Evolutionary conservation across 1,140 invertebrate genomes (phyloP).

Genomic region (Drosophila triauraria): DNA sequence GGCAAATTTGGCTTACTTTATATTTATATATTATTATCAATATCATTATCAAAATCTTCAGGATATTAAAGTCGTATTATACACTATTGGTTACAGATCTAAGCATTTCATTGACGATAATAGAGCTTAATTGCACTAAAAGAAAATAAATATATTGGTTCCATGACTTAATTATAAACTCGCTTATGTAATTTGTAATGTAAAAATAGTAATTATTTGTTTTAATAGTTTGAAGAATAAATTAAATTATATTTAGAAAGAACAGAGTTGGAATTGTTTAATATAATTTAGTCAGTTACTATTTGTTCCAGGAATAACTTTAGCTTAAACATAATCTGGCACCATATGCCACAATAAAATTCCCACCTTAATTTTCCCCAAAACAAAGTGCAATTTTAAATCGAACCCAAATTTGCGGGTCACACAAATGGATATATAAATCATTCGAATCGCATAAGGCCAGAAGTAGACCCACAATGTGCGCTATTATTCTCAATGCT

Average conservation of each 20-base stretch:
- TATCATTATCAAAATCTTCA: no score
- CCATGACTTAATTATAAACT: no score
- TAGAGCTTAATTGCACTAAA: no score
- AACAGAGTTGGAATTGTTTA: not conserved
- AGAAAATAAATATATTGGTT: no score
- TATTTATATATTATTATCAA: no score
- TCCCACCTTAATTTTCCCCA: not conserved
- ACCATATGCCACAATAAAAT: not conserved
- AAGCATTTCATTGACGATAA: no score
- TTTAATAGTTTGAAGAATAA: no score
- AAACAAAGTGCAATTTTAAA: conserved; percentile 1
- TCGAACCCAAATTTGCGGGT: not conserved
- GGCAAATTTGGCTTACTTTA: no score
- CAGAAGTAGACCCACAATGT: conserved; percentile 30
- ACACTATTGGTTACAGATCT: no score
- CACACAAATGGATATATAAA: conserved; percentile 36
- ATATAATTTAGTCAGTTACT: not conserved
- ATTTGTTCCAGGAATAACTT: not conserved
- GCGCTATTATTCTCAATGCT: conserved; percentile 30
- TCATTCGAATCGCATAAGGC: conserved; percentile 29
- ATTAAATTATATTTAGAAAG: not conserved
- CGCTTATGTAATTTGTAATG: no score
- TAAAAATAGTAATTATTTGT: no score
- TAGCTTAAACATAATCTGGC: not conserved
- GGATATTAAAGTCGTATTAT: no score